These are phyloP conservation scores for Callitettix versicolor DNA, from an alignment of 1,140 invertebrate genomes.

Conservation along the genomic window DNA sequence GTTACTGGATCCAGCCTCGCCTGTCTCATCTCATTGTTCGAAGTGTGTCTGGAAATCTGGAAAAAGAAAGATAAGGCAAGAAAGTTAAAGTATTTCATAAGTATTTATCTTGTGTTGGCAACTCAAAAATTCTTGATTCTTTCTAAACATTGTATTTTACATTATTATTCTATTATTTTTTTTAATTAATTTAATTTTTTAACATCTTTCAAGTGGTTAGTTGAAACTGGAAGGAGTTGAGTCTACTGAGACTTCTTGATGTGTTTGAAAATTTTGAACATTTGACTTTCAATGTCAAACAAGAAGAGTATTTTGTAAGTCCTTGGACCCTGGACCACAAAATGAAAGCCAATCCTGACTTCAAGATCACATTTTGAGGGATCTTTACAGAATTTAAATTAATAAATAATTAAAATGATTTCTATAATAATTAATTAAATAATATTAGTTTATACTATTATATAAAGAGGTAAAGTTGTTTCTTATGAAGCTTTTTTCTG, in stretches of 20 bases:
- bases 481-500: no score
- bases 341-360: no score
- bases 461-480: no score
- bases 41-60: conserved; percentile 27
- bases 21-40: conserved; percentile 27
- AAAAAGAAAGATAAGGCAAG: conserved; percentile 34
- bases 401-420: no score
- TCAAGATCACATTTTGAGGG: no score
- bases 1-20: conserved; percentile 20
- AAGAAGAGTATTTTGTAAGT: no score
- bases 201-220: background rate
- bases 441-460: no score
- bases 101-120: background rate
- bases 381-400: no score
- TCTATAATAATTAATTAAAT: no score
- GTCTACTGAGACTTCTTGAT: background rate
- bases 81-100: background rate
- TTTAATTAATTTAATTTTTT: background rate
- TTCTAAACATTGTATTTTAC: background rate
- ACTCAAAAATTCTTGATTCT: background rate
- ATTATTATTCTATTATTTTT: background rate
- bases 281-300: no score
- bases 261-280: no score
- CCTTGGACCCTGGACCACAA: no score
- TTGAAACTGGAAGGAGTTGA: background rate